Evolutionary conservation across 2,888 invertebrate genomes (phyloP), one percentile per base, ranked within the genome.

Genomic region (Phyllotreta cruciferae): DNA sequence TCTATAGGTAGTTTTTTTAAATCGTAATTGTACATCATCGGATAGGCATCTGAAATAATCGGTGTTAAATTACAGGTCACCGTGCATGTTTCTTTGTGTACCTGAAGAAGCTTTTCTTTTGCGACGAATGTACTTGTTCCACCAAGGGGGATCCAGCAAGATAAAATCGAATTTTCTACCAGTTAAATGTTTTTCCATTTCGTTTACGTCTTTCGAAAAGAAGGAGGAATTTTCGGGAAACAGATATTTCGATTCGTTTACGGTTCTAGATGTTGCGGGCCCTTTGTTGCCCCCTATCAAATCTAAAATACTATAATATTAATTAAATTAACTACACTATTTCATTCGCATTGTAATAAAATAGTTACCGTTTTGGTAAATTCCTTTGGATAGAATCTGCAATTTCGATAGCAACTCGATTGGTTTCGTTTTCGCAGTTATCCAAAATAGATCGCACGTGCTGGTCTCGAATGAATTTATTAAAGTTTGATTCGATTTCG

Each of bases 71-170:
- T n/a, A n/a, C n/a, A n/a, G n/a, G n/a, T n/a, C n/a, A n/a, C n/a
- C n/a, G n/a, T n/a, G n/a, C n/a, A n/a, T n/a, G n/a, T n/a, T n/a
- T n/a, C n/a, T n/a, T n/a, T n/a, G n/a, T n/a, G n/a, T n/a, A n/a
- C 60, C 60, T 60, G 60, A 44, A 10, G 85, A 85, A 62, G 85
- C 85, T 71, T 83, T 83, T 75, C 89, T 91, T 75, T 91, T 84
- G 66, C 98, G 86, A 73, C 94, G 87, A 50, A 97, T 94, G 67
- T 93, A 96, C 81, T 95, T 96, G 79, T 98, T 98, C 85, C 90
- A 89, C 98, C 98, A 98, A 0, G 98, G 97, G 37, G 98, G 98
- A 83, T 98, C 98, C 70, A 96, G 83, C 11, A 97, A 81, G 55
- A 98, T 85, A 56, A 96, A 83, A 79, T 96, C 92, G 84, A 86